Evolutionary conservation across 2,797 vertebrate genomes (phyloP), one percentile per base, ranked within the genome.

Genomic region (Gymnothorax reevesii): DNA sequence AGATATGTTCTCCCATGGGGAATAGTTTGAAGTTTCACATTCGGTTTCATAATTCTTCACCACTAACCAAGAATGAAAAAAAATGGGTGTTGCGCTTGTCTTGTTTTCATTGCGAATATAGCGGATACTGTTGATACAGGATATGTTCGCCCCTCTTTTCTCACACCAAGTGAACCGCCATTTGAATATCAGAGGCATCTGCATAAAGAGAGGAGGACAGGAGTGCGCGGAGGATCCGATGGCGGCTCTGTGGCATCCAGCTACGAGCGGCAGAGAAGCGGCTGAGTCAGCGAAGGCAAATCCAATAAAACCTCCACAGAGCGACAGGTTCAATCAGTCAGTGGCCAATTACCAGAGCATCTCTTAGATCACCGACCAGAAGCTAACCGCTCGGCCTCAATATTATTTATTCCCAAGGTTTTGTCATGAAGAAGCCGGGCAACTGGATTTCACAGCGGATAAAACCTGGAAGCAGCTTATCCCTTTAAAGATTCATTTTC

Each of bases 271-370:
- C 87, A 89, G 85, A 86, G 89, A 91, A 91, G 88, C 88, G 90
- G 89, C 89, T 90, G 91, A 90, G 88, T 92, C 87, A 89, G 86
- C 55, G 10, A 86, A 87, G 91, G 86, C 89, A 93, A 95, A 94
- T 94, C 91, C 92, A 95, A 93, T 94, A 92, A 92, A 90, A 93
- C 90, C 89, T 91, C 93, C 90, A 89, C 91, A 87, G 88, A 62
- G 87, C 92, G 94, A 94, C 93, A 94, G 90, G 90, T 90, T 89
- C 90, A 94, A 94, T 95, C 93, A 92, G 92, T 94, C 93, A 94
- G 88, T 33, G 17, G 82, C 89, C 92, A 90, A 90, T 93, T 94
- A 92, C 88, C 73, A 88, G 89, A 89, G 88, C 89, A 86, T 87
- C 89, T 89, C 88, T 88, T 80, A 84, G 89, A 90, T 89, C 92